Conservation (phyloP, 2,113 vertebrate species). For the Lycocorax pyrrhopterus region DNA sequence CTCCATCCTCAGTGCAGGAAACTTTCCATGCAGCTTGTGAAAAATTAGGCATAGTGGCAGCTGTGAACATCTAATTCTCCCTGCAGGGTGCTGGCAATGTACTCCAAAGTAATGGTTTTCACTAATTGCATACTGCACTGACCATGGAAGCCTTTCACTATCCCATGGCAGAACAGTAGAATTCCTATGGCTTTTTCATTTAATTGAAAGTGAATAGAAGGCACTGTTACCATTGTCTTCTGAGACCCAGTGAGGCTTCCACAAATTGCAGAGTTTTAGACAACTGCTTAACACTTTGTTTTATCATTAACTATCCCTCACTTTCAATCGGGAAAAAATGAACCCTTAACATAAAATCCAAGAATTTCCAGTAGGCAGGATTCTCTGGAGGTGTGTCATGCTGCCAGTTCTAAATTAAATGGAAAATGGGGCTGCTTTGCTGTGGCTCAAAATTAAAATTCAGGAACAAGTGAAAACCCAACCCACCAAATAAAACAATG, state of each 20-base stretch:
- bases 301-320: neutral
- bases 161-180: neutral
- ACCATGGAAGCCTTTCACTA: neutral
- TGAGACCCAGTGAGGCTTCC: neutral
- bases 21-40: neutral
- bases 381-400: neutral
- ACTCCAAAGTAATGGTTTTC: neutral
- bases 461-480: neutral
- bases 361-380: neutral
- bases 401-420: neutral
- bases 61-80: conserved; percentile 1
- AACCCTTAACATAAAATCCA: neutral
- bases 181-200: neutral
- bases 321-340: neutral
- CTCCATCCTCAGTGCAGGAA: neutral
- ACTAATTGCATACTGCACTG: neutral
- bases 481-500: neutral
- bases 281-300: neutral
- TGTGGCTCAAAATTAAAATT: neutral
- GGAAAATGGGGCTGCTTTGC: neutral
- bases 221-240: neutral
- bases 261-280: neutral
- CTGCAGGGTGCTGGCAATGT: neutral
- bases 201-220: conserved; percentile 35
- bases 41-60: neutral